Evolutionary conservation across 2,113 vertebrate genomes (phyloP), one percentile per base, ranked within the genome.

Genomic region (Nesoenas mayeri): DNA sequence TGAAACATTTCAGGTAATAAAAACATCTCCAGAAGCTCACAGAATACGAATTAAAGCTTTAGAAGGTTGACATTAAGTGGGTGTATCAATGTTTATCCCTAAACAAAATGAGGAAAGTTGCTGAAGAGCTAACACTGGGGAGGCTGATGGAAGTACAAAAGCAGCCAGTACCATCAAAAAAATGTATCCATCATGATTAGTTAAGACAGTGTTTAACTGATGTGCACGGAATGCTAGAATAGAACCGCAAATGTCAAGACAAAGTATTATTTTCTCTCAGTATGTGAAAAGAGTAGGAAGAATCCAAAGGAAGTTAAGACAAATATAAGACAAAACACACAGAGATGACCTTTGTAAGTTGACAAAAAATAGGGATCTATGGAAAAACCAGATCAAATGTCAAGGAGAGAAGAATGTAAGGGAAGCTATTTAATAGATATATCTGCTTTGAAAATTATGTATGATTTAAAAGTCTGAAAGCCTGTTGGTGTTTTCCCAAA

Each of bases 371-470:
- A 42, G 38, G 38, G 50, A 86, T 81, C 62, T 88, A 34, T 58
- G 44, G 54, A 92, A 89, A 69, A 93, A 89, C 42, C 36, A 85
- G 79, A 85, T 80, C 80, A 95, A 94, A 96, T 88, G 56, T 85
- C 74, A 94, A 73, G 71, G 70, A 87, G 9, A 87, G 38, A 83
- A 38, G n/a, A 87, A 19, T 50, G 10, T 50, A 85, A 81, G 31
- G 17, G 18, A 94, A 96, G 62, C 88, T 80, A 66, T 78, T 93
- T 92, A 94, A 96, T 58, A 94, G 86, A 88, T 74, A 94, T 42
- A 83, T 91, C 95, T 80, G 60, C 79, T 93, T 42, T 93, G 79
- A 94, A 90, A 93, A 93, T 64, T 60, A 91, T 6, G 29, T 85
- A 61, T 77, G 38, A 85, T 86, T 86, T 84, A 50, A 9, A 94